Conservation (phyloP, 2,113 vertebrate species). For the Hydrochoerus hydrochaeris region DNA sequence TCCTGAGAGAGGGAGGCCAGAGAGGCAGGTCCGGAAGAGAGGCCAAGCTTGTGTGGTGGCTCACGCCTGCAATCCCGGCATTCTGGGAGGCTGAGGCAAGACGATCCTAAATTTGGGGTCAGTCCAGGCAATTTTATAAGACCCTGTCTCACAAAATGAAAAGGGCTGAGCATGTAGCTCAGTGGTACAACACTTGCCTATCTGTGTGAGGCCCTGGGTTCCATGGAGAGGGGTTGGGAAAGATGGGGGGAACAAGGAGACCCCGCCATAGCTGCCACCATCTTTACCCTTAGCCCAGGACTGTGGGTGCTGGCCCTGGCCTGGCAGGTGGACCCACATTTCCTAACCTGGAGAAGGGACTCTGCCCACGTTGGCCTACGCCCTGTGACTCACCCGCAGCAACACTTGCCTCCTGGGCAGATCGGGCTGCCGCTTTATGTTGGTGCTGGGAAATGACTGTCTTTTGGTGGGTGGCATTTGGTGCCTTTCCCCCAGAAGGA, state of each 20-base stretch:
- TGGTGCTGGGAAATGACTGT: neutral
- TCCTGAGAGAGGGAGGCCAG: neutral
- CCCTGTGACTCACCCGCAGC: neutral
- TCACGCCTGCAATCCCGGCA: neutral
- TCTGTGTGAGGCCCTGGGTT: neutral
- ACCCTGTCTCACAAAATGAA: neutral
- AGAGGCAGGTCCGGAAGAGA: neutral
- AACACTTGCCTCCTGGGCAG: neutral
- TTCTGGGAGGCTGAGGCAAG: neutral
- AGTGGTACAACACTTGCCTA: neutral
- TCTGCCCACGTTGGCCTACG: neutral
- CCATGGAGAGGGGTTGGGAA: neutral
- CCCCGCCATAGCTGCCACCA: neutral
- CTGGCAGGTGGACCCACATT: neutral
- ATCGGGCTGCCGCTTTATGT: neutral
- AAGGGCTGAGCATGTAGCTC: neutral
- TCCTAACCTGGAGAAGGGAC: neutral
- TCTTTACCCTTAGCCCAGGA: neutral
- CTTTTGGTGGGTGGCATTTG: neutral
- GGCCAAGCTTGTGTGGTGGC: neutral
- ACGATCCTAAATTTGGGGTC: neutral
- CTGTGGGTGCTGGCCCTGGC: neutral
- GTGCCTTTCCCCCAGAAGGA: neutral
- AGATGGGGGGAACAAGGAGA: neutral
- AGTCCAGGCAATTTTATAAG: neutral